Percentiles rank a stretch among this genome's conserved stretches.
Conservation (phyloP, 2,797 vertebrate genomes). For the Tokudaia tokunoshimensis region DNA sequence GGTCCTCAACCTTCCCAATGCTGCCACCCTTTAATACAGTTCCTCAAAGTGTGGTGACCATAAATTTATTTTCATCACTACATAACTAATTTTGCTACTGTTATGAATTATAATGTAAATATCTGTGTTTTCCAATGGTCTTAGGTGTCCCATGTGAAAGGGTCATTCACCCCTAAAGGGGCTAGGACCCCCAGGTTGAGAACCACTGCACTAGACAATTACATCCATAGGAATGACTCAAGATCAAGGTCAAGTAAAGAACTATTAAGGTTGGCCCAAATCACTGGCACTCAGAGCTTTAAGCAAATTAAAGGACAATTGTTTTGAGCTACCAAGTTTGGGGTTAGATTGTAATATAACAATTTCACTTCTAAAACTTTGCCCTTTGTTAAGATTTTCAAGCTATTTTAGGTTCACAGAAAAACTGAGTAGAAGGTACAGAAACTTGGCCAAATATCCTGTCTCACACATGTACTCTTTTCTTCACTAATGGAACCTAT, state of each 20-base stretch:
- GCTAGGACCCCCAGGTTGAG: not conserved
- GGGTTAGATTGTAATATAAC: not conserved
- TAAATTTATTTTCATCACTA: not conserved
- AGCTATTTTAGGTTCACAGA: conserved; percentile 3
- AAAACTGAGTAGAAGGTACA: conserved; percentile 4
- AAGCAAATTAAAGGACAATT: conserved; percentile 35
- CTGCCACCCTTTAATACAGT: not conserved
- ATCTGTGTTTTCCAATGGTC: not conserved
- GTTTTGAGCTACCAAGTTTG: conserved; percentile 48
- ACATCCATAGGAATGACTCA: not conserved
- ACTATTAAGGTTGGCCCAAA: conserved; percentile 21
- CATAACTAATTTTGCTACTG: not conserved
- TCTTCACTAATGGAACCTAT: not conserved
- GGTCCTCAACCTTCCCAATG: not conserved
- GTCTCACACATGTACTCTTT: not conserved
- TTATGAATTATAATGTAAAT: not conserved
- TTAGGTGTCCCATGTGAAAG: not conserved
- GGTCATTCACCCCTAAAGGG: not conserved
- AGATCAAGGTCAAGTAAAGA: not conserved
- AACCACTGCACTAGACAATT: not conserved
- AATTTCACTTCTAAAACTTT: not conserved
- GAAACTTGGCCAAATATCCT: not conserved
- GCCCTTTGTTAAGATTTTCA: not conserved
- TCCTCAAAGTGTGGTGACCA: not conserved
- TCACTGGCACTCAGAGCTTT: not conserved